Conservation (phyloP, 2,113 vertebrate genomes). For the Hypanus sabinus region DNA sequence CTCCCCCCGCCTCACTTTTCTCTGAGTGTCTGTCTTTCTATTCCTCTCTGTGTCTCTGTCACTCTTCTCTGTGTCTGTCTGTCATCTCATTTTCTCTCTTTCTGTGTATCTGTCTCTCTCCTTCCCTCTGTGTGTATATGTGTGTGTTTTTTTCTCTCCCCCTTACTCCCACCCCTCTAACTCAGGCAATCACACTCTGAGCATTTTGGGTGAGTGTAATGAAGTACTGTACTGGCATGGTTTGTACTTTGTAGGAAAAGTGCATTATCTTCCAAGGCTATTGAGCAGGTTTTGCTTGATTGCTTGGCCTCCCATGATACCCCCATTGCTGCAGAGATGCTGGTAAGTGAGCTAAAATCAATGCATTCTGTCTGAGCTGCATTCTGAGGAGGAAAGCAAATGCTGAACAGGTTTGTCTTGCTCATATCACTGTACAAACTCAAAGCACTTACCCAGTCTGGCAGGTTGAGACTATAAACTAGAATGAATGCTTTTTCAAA, state of each 20-base stretch:
- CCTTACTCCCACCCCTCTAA: not conserved
- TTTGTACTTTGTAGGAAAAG: not conserved
- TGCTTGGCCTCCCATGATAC: not conserved
- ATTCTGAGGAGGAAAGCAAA: not conserved
- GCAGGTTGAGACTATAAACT: not conserved
- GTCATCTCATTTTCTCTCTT: too few species aligned
- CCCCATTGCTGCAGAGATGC: not conserved
- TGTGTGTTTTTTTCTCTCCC: not conserved
- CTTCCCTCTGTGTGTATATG: too few species aligned
- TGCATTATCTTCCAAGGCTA: not conserved
- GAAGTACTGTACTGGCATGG: not conserved
- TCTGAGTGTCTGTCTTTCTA: too few species aligned
- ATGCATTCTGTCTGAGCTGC: not conserved
- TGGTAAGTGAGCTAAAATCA: not conserved
- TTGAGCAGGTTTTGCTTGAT: not conserved
- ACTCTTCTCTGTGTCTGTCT: too few species aligned
- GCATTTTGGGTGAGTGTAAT: not conserved
- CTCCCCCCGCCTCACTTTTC: too few species aligned
- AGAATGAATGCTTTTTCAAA: not conserved
- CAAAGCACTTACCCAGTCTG: not conserved
- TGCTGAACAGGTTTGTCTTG: not conserved
- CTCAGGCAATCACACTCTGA: not conserved
- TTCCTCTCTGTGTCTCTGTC: too few species aligned
- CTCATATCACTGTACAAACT: not conserved
- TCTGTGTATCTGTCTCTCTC: too few species aligned